Evolutionary conservation across 2,797 vertebrate genomes (phyloP), one percentile per base, ranked within the genome.

Genomic region (Coilia nasus): DNA sequence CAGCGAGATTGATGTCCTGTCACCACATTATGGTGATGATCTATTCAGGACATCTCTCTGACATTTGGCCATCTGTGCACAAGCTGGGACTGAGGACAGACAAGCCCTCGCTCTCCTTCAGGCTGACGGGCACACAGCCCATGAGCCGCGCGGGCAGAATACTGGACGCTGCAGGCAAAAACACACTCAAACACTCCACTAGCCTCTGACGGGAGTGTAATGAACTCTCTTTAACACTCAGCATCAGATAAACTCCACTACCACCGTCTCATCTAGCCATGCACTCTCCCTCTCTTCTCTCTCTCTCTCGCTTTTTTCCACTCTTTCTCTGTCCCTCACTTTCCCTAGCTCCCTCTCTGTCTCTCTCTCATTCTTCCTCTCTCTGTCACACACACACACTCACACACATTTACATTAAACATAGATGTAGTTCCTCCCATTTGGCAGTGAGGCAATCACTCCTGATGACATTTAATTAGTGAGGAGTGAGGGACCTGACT

Each of bases 21-120:
- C 92, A 89, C 35, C 81, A 87, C 87, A 23, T 81, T 87, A 88
- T 75, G 87, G 87, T 84, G 88, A 87, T 86, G 90, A 93, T 93
- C 90, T 88, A 92, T 89, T 83, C 87, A 87, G 88, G 89, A 89
- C 92, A 91, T 92, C 91, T 90, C 85, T 89, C 86, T 92, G 93
- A 94, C 91, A 92, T 94, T 93, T 91, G 89, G 88, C 93, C 91
- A 91, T 94, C 92, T 94, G 93, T 92, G 93, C 91, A 83, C 82
- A 64, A 87, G 87, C 85, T 89, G 14, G 5, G 56, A 81, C 60
- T 87, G 78, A 71, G 84, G 35, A 35, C 71, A 21, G 71, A 78
- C 71, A 41, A n/a, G 71, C 31, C 31, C 12, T 31, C 64, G 2
- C 31, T 78, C 71, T 41, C 35, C 35, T 41, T 5, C 35, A 41